Evolutionary conservation across 2,113 vertebrate genomes (phyloP).

Genomic region (Dryoscopus gambensis): DNA sequence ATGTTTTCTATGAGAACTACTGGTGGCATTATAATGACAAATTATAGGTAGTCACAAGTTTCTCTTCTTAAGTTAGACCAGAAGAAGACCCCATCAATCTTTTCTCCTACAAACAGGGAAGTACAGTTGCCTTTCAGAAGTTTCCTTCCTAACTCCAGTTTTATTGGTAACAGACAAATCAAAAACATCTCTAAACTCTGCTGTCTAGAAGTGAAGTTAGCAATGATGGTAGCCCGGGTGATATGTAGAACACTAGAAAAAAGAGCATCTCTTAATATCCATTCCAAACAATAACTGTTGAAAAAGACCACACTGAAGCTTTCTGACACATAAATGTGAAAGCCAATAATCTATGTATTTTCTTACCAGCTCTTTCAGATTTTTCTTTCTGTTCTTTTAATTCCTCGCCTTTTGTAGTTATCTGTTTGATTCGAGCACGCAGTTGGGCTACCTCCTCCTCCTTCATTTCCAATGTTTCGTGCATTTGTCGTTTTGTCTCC

Average conservation of each 20-base stretch:
- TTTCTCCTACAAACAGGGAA: background rate
- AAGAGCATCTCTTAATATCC: background rate
- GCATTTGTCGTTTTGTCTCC: slow-evolving; percentile 96
- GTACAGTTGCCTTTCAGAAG: background rate
- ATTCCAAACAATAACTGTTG: background rate
- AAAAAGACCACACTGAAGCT: background rate
- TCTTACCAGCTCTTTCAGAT: slow-evolving; percentile 91
- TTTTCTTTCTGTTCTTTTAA: slow-evolving; percentile 92
- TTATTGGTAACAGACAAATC: background rate
- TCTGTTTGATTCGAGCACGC: slow-evolving; percentile 80
- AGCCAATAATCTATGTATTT: background rate
- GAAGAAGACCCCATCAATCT: background rate
- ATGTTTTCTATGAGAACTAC: background rate
- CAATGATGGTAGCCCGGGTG: background rate
- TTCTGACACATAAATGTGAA: background rate
- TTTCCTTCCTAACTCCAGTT: background rate
- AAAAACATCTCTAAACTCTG: background rate
- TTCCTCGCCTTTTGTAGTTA: slow-evolving; percentile 81
- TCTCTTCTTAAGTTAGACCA: background rate
- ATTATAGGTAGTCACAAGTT: background rate
- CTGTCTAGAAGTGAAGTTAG: background rate
- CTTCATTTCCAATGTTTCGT: slow-evolving; percentile 94
- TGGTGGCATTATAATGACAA: background rate
- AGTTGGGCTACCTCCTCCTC: slow-evolving; percentile 92
- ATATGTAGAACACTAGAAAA: background rate